Evolutionary conservation across 2,113 vertebrate genomes (phyloP).

Genomic region (Sylvia atricapilla): DNA sequence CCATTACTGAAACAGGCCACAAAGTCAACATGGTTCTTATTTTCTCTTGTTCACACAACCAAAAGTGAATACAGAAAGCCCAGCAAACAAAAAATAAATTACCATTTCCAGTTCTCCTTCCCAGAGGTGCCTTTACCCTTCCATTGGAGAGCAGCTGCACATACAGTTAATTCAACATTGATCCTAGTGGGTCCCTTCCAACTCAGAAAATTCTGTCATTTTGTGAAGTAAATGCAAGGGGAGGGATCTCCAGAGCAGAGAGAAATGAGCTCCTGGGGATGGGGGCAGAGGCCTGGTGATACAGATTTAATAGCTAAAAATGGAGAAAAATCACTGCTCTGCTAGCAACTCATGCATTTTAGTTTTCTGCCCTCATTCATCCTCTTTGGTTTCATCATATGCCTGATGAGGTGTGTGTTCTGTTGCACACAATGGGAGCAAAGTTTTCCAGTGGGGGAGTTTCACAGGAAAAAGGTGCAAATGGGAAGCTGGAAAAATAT

Average conservation of each 20-base stretch:
- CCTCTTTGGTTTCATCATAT: neutral
- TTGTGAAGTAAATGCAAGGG: neutral
- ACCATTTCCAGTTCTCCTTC: neutral
- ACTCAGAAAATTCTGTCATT: neutral
- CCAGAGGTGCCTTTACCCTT: neutral
- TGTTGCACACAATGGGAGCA: neutral
- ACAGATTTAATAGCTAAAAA: neutral
- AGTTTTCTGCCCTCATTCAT: neutral
- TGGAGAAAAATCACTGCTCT: neutral
- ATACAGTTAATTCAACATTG: neutral
- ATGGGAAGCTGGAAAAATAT: neutral
- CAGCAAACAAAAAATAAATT: neutral
- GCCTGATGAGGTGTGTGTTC: fast-evolving
- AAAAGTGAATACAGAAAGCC: neutral
- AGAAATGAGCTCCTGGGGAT: neutral
- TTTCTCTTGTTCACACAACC: neutral
- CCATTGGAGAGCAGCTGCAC: neutral
- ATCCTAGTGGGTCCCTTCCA: neutral
- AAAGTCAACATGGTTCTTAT: neutral
- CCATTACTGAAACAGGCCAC: neutral
- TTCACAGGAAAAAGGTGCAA: neutral
- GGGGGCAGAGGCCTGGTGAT: neutral
- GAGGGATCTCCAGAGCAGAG: neutral
- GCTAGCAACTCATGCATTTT: neutral
- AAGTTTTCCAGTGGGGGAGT: neutral